Evolutionary conservation across 2,113 vertebrate species (phyloP), one percentile per base, ranked within the genome.

Genomic region (Tursiops truncatus): DNA sequence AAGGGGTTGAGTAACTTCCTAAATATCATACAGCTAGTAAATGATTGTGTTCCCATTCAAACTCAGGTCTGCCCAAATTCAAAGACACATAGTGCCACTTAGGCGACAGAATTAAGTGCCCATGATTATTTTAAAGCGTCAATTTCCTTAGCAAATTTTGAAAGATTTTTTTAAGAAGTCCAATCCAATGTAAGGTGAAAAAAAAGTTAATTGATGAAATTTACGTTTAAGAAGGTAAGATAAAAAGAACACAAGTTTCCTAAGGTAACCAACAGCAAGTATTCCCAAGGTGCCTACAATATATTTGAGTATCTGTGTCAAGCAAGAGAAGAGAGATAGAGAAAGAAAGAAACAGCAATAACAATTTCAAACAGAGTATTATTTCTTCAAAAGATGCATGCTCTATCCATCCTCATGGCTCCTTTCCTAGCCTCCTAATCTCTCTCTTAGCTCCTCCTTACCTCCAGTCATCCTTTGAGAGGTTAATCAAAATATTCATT

Each of bases 381-480:
- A 15, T 25, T 65, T 83, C 92, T 80, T 89, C 82, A 89, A 82
- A 85, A 11, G 14, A 25, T 87, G 28, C 17, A 94, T 1, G 56
- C 0, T 70, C 36, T 2, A 38, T 36, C 0, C 18, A 12, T 47
- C 60, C 50, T 91, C 20, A 7, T 12, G 67, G 3, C 28, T 65
- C 58, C 25, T 62, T 67, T 58, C 25, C 83, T 60, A 28, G 56
- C 12, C 47, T 71, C 28, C 14, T 20, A 25, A 36, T n/a, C 25
- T 63, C 79, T 84, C 73, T 44, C 17, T 88, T 53, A 15, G 47
- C 41, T 87, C 3, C 26, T 56, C 95, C 98, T 99, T 98, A 99
- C 99, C 99, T 99, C 99, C 99, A 99, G 97, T 99, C 99, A 5
- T 99, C 99, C 98, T 99, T 99, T 31, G 99, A 99, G 89, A 99